phyloP scores from a whole-genome alignment of 2,888 invertebrate species.

The Bedellia somnulentella region DNA sequence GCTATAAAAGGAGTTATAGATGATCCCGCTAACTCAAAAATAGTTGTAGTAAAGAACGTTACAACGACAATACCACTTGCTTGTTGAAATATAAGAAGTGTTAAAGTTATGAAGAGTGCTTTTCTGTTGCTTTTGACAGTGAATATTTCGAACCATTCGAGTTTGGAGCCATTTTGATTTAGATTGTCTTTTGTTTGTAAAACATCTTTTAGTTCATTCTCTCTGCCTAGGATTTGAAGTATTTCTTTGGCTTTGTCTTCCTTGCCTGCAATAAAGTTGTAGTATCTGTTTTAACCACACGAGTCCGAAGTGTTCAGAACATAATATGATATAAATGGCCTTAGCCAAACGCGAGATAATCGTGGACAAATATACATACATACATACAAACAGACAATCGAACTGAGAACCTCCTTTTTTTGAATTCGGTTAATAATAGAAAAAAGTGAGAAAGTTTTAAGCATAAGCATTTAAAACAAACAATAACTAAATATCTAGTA shows the following conservation, averaged over 20 bases:
- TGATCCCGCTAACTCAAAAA: conserved; percentile 22
- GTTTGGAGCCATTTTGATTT: neutral
- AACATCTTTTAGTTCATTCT: conserved; percentile 14
- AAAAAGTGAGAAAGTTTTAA: too few relatives aligned
- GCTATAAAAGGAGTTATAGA: conserved; percentile 20
- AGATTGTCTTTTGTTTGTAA: neutral
- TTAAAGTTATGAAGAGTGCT: conserved; percentile 20
- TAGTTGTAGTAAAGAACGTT: conserved; percentile 21
- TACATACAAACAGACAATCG: too few relatives aligned
- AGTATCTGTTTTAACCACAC: too few relatives aligned
- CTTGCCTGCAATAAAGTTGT: conserved; percentile 17
- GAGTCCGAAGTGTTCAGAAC: too few relatives aligned
- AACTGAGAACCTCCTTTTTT: too few relatives aligned
- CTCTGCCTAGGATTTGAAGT: conserved; percentile 16
- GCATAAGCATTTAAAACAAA: too few relatives aligned
- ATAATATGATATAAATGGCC: neutral
- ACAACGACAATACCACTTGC: conserved; percentile 21
- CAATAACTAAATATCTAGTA: too few relatives aligned
- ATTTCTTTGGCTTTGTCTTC: conserved; percentile 19
- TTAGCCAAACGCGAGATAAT: neutral
- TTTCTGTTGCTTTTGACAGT: conserved; percentile 21
- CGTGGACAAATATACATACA: too few relatives aligned
- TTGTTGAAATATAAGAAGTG: conserved; percentile 11
- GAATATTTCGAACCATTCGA: conserved; percentile 20
- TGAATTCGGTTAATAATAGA: too few relatives aligned